phyloP scores from a whole-genome alignment of 2,113 vertebrate species.

The Myotis yumanensis region DNA sequence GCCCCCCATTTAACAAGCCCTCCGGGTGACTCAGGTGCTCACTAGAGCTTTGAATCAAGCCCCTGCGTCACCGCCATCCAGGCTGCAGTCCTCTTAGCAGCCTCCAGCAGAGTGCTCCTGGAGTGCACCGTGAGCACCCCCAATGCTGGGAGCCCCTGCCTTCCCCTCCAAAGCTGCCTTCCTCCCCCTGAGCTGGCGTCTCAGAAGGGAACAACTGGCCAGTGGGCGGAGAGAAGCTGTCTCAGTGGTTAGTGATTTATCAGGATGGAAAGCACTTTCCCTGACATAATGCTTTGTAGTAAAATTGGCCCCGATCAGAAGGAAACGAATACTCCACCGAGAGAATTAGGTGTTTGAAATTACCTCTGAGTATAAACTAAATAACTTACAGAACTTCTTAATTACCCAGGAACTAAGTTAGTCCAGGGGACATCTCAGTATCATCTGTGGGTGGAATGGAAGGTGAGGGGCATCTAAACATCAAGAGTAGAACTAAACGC shows the following conservation, averaged over 20 bases:
- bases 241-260: neutral
- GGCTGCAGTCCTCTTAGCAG: too few species aligned
- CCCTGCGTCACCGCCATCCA: neutral
- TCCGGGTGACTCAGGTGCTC: neutral
- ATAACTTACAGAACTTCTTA: neutral
- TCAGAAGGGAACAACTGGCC: neutral
- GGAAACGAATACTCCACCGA: neutral
- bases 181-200: neutral
- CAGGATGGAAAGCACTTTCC: neutral
- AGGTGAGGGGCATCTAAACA: neutral
- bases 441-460: neutral
- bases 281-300: neutral
- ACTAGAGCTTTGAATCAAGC: neutral
- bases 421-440: neutral
- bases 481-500: neutral
- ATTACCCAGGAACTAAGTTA: neutral
- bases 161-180: neutral
- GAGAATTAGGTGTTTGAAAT: neutral
- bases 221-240: accelerated
- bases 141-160: accelerated
- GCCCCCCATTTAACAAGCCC: neutral
- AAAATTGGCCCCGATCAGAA: neutral
- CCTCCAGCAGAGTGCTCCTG: accelerated
- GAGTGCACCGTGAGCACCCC: neutral
- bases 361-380: neutral